phyloP scores from a whole-genome alignment of 1,140 invertebrate genomes.

The Euborellia annulipes region DNA sequence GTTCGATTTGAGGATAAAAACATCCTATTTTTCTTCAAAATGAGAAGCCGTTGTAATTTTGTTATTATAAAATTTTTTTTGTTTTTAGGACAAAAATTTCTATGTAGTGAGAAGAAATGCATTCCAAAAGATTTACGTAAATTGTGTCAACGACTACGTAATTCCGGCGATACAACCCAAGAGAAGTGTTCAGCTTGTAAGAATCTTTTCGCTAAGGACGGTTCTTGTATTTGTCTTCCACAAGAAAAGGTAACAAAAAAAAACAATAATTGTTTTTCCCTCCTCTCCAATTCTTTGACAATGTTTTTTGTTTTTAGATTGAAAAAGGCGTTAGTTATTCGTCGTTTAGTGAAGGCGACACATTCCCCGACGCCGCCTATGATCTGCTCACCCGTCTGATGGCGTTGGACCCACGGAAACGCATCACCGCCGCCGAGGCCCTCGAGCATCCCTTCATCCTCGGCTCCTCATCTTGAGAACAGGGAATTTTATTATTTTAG shows the following conservation, averaged over 20 bases:
- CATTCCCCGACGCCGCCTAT: constrained; percentile 51
- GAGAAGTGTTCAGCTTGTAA: background rate
- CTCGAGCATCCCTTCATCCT: constrained; percentile 56
- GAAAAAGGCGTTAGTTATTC: constrained; percentile 17
- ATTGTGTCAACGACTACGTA: constrained; percentile 30
- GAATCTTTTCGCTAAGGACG: background rate
- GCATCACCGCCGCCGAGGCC: constrained; percentile 59
- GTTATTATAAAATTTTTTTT: constrained; percentile 1
- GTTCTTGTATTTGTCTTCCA: constrained; percentile 1
- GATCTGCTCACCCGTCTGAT: constrained; percentile 56
- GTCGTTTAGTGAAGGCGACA: constrained; percentile 8
- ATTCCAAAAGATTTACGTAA: constrained; percentile 35
- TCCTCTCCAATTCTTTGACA: background rate
- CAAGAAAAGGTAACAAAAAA: constrained; percentile 19
- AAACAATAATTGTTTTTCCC: no score
- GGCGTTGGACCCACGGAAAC: constrained; percentile 52
- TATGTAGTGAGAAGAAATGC: constrained; percentile 31
- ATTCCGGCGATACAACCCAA: constrained; percentile 12
- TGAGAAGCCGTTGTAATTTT: background rate
- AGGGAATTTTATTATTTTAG: no score
- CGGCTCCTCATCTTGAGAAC: no score
- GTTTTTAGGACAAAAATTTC: constrained; percentile 33
- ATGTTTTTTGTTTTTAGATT: background rate
- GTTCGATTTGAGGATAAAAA: background rate
- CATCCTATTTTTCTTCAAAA: background rate